Base-by-base conservation (phyloP, 2,113 vertebrate genomes). In the Sinocyclocheilus rhinocerous region DNA sequence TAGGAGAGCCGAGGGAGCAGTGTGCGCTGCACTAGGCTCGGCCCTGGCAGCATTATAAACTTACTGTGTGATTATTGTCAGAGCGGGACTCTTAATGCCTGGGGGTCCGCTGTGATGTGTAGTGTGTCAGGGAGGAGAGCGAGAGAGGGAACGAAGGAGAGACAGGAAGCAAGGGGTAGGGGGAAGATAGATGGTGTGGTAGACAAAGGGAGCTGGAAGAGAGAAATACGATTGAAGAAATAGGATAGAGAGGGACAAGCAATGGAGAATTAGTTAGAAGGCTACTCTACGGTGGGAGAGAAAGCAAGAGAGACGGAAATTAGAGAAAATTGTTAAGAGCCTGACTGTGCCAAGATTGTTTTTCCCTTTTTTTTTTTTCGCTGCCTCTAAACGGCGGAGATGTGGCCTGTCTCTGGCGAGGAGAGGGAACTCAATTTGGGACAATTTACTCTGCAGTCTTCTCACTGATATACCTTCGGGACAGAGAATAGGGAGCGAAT, bases 381-480 rank as follows among this genome's bases (percentile, higher is more conserved):
- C 42, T 45, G 94, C 93, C 94, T 95, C 95, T 90, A 92, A 96
- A 95, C 92, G 96, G 95, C 95, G 92, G 95, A 96, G 97, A 95
- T 96, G 95, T 97, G 96, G 93, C 95, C 95, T 96, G 95, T 96
- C 96, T 97, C 94, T 95, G 95, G 96, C 94, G 95, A 96, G 96
- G 97, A 97, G 93, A 97, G 79, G 96, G 96, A 98, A 97, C 96
- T 98, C 96, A 99, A 98, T 99, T 99, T 98, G 97, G 96, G 96
- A 97, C 97, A 97, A 99, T 98, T 99, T 98, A 97, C 97, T 97
- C 95, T 92, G 96, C 96, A 97, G 96, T 96, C 96, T 96, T 95
- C 96, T 95, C 95, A 95, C 96, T 95, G 94, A 95, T 95, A 95
- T 96, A 97, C 96, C 95, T 95, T 96, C 93, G 97, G 94, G 95